Percentiles rank a stretch among this genome's conserved stretches.
Evolutionary conservation across 2,113 vertebrate species (phyloP).

Genomic region (Apteryx mantelli): DNA sequence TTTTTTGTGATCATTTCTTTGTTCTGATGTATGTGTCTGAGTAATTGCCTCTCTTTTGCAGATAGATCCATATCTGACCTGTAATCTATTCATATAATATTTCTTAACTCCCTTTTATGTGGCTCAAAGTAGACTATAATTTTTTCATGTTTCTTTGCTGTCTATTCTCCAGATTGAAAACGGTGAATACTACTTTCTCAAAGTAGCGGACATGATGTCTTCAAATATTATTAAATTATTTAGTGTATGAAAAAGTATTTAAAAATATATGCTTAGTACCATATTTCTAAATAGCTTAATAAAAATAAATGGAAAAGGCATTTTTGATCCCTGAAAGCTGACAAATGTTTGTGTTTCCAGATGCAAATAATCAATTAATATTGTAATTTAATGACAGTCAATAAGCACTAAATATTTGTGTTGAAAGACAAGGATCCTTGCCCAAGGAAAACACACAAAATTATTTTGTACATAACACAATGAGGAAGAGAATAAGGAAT

Average conservation of each 20-base stretch:
- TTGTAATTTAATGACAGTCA: not conserved
- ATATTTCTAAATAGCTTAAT: not conserved
- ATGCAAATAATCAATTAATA: not conserved
- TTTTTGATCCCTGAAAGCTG: not conserved
- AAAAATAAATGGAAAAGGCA: not conserved
- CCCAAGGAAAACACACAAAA: not conserved
- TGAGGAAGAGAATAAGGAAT: not conserved
- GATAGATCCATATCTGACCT: not conserved
- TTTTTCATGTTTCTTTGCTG: not conserved
- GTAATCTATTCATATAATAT: not conserved
- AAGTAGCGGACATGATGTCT: not conserved
- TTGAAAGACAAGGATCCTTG: not conserved
- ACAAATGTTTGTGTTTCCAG: not conserved
- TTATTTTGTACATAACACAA: not conserved
- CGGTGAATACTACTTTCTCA: not conserved
- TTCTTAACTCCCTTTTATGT: not conserved
- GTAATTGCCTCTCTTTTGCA: not conserved
- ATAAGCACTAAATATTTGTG: not conserved
- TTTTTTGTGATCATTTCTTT: not conserved
- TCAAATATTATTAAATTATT: not conserved
- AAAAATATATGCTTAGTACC: not conserved
- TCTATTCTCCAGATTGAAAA: not conserved
- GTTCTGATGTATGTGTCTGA: not conserved
- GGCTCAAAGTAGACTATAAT: not conserved
- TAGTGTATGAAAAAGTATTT: not conserved